Conservation (phyloP, 2,797 vertebrate species). For the Micromesistius poutassou region DNA sequence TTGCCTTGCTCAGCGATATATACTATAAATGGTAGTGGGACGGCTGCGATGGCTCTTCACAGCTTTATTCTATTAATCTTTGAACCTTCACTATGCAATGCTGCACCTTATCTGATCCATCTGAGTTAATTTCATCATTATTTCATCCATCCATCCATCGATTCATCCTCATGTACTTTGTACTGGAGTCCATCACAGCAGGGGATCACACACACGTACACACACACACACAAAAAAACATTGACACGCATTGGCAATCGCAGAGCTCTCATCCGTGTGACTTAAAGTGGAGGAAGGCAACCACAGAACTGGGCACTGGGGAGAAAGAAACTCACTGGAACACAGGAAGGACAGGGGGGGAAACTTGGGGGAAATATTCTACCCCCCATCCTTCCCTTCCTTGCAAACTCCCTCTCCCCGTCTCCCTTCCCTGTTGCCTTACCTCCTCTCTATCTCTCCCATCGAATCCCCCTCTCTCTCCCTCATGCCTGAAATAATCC, state of each 20-base stretch:
- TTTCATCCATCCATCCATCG: not conserved
- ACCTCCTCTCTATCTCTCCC: too few species aligned
- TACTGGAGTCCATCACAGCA: not conserved
- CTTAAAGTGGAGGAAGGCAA: conserved; percentile 1
- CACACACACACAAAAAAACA: not conserved
- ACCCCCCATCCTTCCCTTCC: not conserved
- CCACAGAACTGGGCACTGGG: not conserved
- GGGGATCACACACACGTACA: not conserved
- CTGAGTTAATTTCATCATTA: not conserved
- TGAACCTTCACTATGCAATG: not conserved
- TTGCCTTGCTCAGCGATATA: not conserved
- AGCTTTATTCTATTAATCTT: not conserved
- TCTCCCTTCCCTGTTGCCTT: too few species aligned
- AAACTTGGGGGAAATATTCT: not conserved
- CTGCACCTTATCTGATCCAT: not conserved
- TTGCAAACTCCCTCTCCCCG: too few species aligned
- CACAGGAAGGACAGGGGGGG: not conserved
- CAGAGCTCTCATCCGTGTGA: not conserved
- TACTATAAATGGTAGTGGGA: not conserved
- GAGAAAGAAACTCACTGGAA: not conserved
- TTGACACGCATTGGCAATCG: not conserved
- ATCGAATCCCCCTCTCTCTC: too few species aligned
- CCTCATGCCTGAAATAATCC: too few species aligned
- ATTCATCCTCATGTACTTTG: not conserved
- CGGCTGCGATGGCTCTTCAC: too few species aligned